phyloP scores from a whole-genome alignment of 2,888 invertebrate genomes.

The Theretra japonica region DNA sequence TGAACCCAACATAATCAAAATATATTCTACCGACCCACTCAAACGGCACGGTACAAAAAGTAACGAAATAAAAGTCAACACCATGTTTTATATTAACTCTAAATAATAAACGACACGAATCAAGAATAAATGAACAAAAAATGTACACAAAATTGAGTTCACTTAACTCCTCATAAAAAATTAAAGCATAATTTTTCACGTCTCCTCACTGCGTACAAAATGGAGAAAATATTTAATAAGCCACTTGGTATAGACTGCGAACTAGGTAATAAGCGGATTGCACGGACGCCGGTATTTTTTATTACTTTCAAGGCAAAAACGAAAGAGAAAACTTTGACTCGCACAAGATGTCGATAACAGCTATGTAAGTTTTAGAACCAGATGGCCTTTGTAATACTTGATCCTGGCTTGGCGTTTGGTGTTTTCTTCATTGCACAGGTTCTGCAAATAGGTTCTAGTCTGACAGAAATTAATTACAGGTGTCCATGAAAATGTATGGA shows the following conservation, averaged over 20 bases:
- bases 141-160: background rate
- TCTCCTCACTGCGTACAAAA: background rate
- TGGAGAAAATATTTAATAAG: constrained; percentile 2
- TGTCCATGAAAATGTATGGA: too few relatives aligned
- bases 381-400: background rate
- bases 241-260: constrained; percentile 9
- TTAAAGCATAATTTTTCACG: background rate
- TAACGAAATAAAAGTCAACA: background rate
- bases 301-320: constrained; percentile 20
- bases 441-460: too few relatives aligned
- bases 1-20: background rate
- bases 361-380: background rate
- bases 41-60: background rate
- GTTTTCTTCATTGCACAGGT: too few relatives aligned
- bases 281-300: constrained; percentile 10
- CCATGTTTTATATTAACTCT: background rate
- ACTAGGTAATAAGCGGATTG: constrained; percentile 7
- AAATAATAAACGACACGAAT: background rate
- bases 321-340: background rate
- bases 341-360: constrained; percentile 9
- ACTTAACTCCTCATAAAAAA: background rate
- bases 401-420: background rate
- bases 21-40: background rate
- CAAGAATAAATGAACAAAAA: background rate
- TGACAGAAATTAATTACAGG: too few relatives aligned